Base-by-base conservation (phyloP, 2,888 invertebrate species). In the Celastrina argiolus region DNA sequence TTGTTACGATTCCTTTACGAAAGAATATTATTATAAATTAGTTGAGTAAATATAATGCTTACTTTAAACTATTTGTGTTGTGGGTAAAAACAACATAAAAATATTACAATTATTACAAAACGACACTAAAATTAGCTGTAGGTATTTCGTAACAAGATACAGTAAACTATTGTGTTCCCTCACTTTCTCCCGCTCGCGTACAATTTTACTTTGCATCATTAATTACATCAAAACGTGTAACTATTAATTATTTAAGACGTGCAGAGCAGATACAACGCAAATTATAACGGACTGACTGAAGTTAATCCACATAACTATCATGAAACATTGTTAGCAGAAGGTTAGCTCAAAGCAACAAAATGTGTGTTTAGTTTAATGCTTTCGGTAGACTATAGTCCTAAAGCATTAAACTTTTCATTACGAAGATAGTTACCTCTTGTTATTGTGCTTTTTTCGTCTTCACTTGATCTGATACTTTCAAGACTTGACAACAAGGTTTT, bases 71-170 rank as follows among this genome's bases (percentile, higher is more conserved):
- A 2, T 10, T 18, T 61, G 12, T 14, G 6, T 18, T 61, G 36
- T 61, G 39, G 22, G 61, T 61, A 22, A 61, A 61, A 61, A 61
- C 61, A 16, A 22, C 36, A 36, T 61, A 10, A 10, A 61, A 39
- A 6, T 34, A 39, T 22, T 14, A 6, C 18, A 36, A 22, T 6
- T 39, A 61, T 39, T 36, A 16, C 59, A 22, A 39, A 51, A 51
- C 22, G 12, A 18, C 51, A 26, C 5, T 51, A 51, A 51, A 26
- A 51, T 22, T 4, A 26, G 4, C 36, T 0, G 8, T 36, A 56
- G 14, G 4, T 16, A 18, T 39, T 61, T 39, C 61, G 39, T 22
- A 61, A n/a, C 39, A 36, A 39, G 61, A 36, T 39, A 31, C 39
- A 61, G 39, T 36, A 22, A 61, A 36, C 39, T 18, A 39, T 61